These are phyloP conservation scores for Morone saxatilis DNA, from an alignment of 2,113 vertebrate species.

Conservation along the genomic window DNA sequence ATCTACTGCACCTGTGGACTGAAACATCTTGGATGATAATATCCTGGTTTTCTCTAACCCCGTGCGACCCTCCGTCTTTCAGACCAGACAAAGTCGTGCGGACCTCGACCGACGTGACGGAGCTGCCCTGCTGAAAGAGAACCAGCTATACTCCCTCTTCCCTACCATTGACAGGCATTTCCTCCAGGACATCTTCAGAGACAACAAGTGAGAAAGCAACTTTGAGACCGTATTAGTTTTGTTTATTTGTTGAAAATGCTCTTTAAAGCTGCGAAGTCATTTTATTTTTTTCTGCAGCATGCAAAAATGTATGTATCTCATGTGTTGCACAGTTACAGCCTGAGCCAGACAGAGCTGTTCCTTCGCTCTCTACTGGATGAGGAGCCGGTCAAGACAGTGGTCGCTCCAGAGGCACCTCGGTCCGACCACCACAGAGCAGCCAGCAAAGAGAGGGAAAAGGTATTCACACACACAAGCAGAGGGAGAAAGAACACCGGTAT, in stretches of 20 bases:
- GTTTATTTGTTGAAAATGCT: neutral
- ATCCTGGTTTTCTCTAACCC: neutral
- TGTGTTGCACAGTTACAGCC: slow-evolving; percentile 86
- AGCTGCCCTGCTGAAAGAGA: slow-evolving; percentile 91
- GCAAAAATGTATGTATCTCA: no score
- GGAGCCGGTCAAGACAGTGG: slow-evolving; percentile 92
- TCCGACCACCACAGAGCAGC: slow-evolving; percentile 77
- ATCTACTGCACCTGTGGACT: neutral
- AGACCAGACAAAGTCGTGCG: slow-evolving; percentile 84
- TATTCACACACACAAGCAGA: slow-evolving; percentile 28
- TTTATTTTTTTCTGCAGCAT: no score
- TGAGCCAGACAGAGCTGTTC: slow-evolving; percentile 92
- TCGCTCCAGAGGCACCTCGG: slow-evolving; percentile 88
- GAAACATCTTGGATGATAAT: neutral
- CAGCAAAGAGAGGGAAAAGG: slow-evolving; percentile 82
- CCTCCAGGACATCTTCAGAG: slow-evolving; percentile 94
- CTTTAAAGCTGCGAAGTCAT: no score
- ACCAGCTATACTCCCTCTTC: slow-evolving; percentile 91
- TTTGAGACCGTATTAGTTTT: neutral
- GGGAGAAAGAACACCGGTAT: neutral
- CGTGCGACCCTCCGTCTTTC: slow-evolving; percentile 36
- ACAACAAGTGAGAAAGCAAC: slow-evolving; percentile 90
- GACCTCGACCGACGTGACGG: slow-evolving; percentile 88
- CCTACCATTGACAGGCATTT: slow-evolving; percentile 93
- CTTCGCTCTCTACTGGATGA: slow-evolving; percentile 90